Conservation (phyloP, 2,888 invertebrate species). For the Mesorhabditis spiculigera region DNA sequence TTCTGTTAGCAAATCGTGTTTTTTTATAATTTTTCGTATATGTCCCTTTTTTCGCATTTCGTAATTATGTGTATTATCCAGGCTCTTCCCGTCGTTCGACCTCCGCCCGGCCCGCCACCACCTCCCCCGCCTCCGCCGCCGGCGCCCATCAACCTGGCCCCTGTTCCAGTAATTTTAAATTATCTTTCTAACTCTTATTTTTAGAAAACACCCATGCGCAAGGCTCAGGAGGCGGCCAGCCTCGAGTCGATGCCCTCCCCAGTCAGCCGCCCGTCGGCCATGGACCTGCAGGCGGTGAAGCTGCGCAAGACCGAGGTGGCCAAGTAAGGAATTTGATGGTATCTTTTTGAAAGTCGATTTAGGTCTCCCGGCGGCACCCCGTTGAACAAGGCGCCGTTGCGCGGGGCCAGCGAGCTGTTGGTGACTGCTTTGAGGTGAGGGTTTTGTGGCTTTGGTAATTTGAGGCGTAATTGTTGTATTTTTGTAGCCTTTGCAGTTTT, state of each 20-base stretch:
- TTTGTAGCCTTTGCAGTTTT: too few relatives aligned
- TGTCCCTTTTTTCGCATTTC: neutral
- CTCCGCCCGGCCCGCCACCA: neutral
- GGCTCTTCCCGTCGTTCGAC: neutral
- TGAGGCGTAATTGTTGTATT: too few relatives aligned
- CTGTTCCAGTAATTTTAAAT: too few relatives aligned
- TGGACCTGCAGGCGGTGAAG: neutral
- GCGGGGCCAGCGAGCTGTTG: neutral
- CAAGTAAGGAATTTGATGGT: neutral
- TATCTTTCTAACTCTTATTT: too few relatives aligned
- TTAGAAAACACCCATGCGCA: too few relatives aligned
- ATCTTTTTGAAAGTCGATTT: neutral
- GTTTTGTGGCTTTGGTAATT: too few relatives aligned
- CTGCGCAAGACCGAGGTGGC: neutral
- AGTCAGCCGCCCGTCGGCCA: too few relatives aligned
- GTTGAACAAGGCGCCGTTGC: neutral
- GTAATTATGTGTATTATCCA: neutral
- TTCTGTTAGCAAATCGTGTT: too few relatives aligned
- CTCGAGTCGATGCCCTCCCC: too few relatives aligned
- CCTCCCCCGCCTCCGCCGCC: slow-evolving; percentile 1
- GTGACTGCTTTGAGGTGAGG: too few relatives aligned
- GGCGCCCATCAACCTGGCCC: neutral
- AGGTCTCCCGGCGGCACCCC: slow-evolving; percentile 1
- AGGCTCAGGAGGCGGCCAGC: too few relatives aligned
- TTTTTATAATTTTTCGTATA: too few relatives aligned